Base-by-base conservation (phyloP, 2,797 vertebrate species). In the Spinus pinus region DNA sequence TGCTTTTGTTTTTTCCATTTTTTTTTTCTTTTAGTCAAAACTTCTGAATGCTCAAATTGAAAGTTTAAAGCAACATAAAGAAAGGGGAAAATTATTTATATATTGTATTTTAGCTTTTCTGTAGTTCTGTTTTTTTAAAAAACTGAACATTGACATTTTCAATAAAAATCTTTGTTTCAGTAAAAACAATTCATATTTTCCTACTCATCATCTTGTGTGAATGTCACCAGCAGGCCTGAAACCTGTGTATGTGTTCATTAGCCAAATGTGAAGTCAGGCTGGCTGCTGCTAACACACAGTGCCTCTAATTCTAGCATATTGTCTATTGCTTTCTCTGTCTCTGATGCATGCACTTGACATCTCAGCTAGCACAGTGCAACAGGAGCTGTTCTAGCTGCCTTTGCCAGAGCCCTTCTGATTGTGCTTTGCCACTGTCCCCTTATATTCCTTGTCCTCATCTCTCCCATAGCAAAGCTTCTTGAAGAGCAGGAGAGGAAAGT, bases 141-240 rank as follows among this genome's bases (percentile, higher is more conserved):
- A 35, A 37, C 30, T 37, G 14, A 71, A 33, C 31, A 44, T 47
- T 64, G 64, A 71, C 53, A 53, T 93, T 93, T 92, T 81, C 46
- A 67, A 30, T 67, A 77, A 73, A 92, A 79, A 81, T 71, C 14
- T 78, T 67, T 83, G 79, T 77, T 96, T 88, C 64, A 39, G 41
- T 88, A 70, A 82, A 94, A 90, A 64, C 33, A 81, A 47, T 72
- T 81, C 47, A 25, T 88, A 67, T 88, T 93, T 95, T 90, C 82
- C n/a, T 78, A 61, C 61, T 88, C 46, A 56, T 93, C 27, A 53
- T 65, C 61, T 67, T 83, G 17, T 53, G 33, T 71, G 88, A 95
- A 90, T 88, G 77, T 80, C 82, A 91, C 79, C 82, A 96, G 33
- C 87, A 93, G 87, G 85, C 44, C 79, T 86, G 41, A 90, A 93